Percentiles rank a stretch among this genome's conserved stretches.
Conservation (phyloP, 1,140 invertebrate species). For the Tyrophagus putrescentiae region DNA sequence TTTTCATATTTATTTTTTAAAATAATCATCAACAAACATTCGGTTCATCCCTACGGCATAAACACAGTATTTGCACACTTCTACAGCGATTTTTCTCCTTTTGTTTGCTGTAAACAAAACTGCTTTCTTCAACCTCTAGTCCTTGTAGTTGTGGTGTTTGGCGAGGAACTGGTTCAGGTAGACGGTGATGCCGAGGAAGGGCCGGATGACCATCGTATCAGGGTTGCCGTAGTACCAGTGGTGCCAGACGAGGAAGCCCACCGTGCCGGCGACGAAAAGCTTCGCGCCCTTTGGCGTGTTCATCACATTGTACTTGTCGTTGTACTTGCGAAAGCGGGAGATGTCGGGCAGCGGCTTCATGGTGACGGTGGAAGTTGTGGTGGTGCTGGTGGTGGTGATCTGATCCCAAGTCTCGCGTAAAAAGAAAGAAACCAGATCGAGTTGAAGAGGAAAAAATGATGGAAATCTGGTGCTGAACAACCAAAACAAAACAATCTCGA, state of each 20-base stretch:
- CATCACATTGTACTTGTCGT: neutral
- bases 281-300: neutral
- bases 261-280: neutral
- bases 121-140: neutral
- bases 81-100: too few relatives aligned
- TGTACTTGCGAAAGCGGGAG: neutral
- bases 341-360: too few relatives aligned
- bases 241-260: neutral
- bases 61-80: too few relatives aligned
- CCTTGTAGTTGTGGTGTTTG: neutral
- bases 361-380: neutral
- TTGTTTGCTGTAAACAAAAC: neutral
- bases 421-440: too few relatives aligned
- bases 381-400: too few relatives aligned
- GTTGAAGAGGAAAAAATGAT: neutral
- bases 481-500: too few relatives aligned
- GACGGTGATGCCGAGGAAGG: neutral
- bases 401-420: too few relatives aligned
- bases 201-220: neutral
- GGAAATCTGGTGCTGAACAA: neutral
- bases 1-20: neutral
- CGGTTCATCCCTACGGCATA: neutral
- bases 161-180: neutral
- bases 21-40: neutral
- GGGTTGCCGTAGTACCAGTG: neutral